These are phyloP conservation scores for Cephus spinipes DNA, from an alignment of 2,888 invertebrate genomes.

Conservation along the genomic window DNA sequence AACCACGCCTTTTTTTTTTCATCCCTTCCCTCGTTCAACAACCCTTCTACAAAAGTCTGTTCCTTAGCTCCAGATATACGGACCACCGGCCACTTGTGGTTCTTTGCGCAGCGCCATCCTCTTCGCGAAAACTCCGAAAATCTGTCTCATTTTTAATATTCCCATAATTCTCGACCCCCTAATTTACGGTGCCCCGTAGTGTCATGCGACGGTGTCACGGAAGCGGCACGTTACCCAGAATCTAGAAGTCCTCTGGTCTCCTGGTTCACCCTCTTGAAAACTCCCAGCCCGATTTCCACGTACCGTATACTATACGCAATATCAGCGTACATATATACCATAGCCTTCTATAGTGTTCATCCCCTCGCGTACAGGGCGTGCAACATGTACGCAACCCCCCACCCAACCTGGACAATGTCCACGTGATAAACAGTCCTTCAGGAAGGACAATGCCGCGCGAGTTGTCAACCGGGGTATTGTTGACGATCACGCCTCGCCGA, in stretches of 20 bases:
- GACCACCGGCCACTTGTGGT: background rate
- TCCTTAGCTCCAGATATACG: background rate
- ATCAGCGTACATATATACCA: background rate
- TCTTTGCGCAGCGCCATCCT: background rate
- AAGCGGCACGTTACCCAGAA: slow-evolving; percentile 18
- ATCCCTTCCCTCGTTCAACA: slow-evolving; percentile 16
- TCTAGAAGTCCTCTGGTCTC: slow-evolving; percentile 12
- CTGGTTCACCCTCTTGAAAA: background rate
- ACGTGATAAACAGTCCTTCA: slow-evolving; percentile 27
- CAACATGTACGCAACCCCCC: slow-evolving; percentile 2
- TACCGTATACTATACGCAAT: background rate
- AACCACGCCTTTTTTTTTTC: slow-evolving; percentile 47
- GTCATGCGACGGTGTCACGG: slow-evolving; percentile 22
- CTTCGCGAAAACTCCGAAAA: slow-evolving; percentile 2
- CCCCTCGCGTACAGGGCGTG: background rate
- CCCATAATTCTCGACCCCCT: slow-evolving; percentile 17
- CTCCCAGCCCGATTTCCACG: slow-evolving; percentile 16
- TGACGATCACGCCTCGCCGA: slow-evolving; percentile 26
- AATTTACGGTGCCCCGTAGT: slow-evolving; percentile 19
- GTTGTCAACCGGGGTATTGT: slow-evolving; percentile 23
- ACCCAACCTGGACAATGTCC: slow-evolving; percentile 51
- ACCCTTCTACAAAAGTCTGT: background rate
- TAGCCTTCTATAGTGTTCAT: background rate
- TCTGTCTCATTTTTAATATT: slow-evolving; percentile 23
- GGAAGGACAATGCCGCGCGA: slow-evolving; percentile 26